Percentiles rank a stretch among this genome's conserved stretches.
phyloP scores from a whole-genome alignment of 1,140 invertebrate species.

The Lordiphosa collinella region DNA sequence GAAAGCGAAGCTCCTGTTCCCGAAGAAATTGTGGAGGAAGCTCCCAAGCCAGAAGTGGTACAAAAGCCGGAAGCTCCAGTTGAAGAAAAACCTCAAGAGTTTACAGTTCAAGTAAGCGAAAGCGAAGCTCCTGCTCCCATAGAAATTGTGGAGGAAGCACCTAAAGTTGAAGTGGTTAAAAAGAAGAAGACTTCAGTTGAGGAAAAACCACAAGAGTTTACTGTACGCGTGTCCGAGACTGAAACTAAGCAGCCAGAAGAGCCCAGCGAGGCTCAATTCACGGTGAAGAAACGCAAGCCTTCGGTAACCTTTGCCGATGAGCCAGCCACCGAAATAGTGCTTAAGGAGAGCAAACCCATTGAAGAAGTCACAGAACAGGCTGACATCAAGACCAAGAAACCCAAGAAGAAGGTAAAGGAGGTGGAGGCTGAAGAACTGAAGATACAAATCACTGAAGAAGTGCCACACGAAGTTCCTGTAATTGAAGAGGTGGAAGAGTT shows the following conservation, averaged over 20 bases:
- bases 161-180: slow-evolving; percentile 16
- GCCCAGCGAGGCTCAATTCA: slow-evolving; percentile 42
- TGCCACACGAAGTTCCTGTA: slow-evolving; percentile 43
- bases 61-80: slow-evolving; percentile 12
- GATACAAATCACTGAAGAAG: slow-evolving; percentile 50
- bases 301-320: slow-evolving; percentile 45
- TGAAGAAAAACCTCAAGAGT: slow-evolving; percentile 43
- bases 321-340: slow-evolving; percentile 60
- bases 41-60: slow-evolving; percentile 9
- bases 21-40: slow-evolving; percentile 29
- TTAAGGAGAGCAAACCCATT: slow-evolving; percentile 53
- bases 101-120: slow-evolving; percentile 8
- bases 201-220: slow-evolving; percentile 41
- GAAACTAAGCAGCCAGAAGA: slow-evolving; percentile 19
- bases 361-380: slow-evolving; percentile 63
- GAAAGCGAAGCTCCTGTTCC: slow-evolving; percentile 29
- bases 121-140: slow-evolving; percentile 16
- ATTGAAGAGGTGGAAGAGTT: slow-evolving; percentile 39
- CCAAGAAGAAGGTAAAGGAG: slow-evolving; percentile 66
- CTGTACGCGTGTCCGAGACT: slow-evolving; percentile 17
- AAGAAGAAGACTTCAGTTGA: slow-evolving; percentile 14
- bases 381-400: slow-evolving; percentile 70
- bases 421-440: slow-evolving; percentile 55
- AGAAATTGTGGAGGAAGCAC: slow-evolving; percentile 25
- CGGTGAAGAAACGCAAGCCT: slow-evolving; percentile 53